Base-by-base conservation (phyloP, 2,888 invertebrate genomes). In the Incurvaria masculella region DNA sequence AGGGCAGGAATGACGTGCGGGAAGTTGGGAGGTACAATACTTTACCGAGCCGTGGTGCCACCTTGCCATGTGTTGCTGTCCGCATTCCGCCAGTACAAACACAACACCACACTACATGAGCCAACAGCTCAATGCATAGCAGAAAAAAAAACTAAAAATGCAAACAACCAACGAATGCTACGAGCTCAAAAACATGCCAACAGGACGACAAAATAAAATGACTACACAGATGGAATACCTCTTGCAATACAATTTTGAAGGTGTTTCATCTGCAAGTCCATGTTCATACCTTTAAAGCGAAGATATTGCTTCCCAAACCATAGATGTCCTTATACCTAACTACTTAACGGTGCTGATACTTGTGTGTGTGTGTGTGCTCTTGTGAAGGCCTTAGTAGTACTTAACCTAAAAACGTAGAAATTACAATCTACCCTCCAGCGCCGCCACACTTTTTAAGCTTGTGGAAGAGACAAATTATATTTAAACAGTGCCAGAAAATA, bases 31-130 rank as follows among this genome's bases (percentile, higher is more conserved):
- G 67, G 69, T 69, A 63, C 71, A 64, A 75, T 75, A 76, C 75
- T 50, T 74, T 76, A 78, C 78, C 76, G 72, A 66, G 64, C 65
- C 62, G 65, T 75, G 63, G 78, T 78, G 78, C 78, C 76, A 78
- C 78, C 78, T 72, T 72, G 70, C 78, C 78, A 75, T 3, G 69
- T 73, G 69, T 72, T 73, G 76, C 75, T 75, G 68, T 60, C 71
- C 68, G 71, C 73, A 69, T 69, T 40, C 43, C 20, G 26, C 41
- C 50, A 53, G 70, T 69, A 21, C 48, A 53, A 59, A 57, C 61
- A 55, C 70, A 72, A 74, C 72, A 74, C 76, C 74, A 72, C 66
- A 73, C 78, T 76, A 76, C 72, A 71, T 74, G 72, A 69, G 69
- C 70, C 66, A 66, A 71, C 72, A 72, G 68, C 62, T 64, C 63